Evolutionary conservation across 1,140 invertebrate genomes (phyloP).

Genomic region (Bombus turneri): DNA sequence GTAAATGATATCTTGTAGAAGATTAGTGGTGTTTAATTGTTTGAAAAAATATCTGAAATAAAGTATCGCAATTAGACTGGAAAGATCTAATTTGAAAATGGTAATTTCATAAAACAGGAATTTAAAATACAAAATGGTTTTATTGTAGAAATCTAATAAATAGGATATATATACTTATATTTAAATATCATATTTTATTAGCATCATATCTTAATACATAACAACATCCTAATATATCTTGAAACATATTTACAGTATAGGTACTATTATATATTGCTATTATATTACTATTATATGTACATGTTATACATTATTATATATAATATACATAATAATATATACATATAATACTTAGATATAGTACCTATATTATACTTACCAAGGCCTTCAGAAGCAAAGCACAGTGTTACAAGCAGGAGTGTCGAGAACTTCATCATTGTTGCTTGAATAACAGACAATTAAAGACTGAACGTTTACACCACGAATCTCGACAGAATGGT

Average conservation of each 20-base stretch:
- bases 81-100: not conserved
- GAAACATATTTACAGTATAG: no score
- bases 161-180: not conserved
- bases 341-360: not conserved
- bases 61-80: not conserved
- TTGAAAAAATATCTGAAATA: not conserved
- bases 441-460: not conserved
- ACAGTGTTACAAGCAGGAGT: conserved; percentile 20
- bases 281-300: no score
- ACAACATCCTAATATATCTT: no score
- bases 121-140: not conserved
- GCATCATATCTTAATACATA: no score
- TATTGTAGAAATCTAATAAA: not conserved
- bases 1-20: not conserved
- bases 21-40: not conserved
- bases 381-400: conserved; percentile 3
- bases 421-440: conserved; percentile 1
- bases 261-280: no score
- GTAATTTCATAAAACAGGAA: not conserved
- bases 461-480: not conserved
- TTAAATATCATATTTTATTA: no score
- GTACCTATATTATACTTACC: conserved; percentile 32
- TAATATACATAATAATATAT: no score
- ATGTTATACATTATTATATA: no score
- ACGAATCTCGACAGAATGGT: not conserved